These are phyloP conservation scores for Pantherophis alleghaniensis DNA, from an alignment of 2,797 vertebrate genomes.

Conservation along the genomic window DNA sequence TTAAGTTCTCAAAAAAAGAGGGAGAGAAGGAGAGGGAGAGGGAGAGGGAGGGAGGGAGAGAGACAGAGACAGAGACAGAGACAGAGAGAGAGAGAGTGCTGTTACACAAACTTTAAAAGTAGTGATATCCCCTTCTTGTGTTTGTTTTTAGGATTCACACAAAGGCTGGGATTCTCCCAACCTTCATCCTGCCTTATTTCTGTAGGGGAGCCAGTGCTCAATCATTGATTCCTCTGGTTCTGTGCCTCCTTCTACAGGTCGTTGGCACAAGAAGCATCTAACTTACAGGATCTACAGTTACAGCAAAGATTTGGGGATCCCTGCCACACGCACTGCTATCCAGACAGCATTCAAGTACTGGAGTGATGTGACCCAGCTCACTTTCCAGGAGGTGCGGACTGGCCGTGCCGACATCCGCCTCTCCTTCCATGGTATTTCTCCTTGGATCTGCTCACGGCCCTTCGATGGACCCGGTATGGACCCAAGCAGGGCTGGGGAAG, in stretches of 20 bases:
- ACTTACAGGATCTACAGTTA: constrained; percentile 84
- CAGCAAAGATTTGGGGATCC: constrained; percentile 76
- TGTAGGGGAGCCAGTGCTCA: neutral
- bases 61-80: too few species aligned
- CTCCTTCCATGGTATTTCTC: constrained; percentile 77
- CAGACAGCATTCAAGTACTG: constrained; percentile 84
- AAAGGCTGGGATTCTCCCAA: neutral
- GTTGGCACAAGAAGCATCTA: constrained; percentile 82
- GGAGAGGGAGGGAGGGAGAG: too few species aligned
- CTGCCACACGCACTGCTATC: constrained; percentile 71
- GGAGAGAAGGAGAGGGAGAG: too few species aligned
- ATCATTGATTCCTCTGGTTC: neutral
- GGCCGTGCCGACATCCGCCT: constrained; percentile 83
- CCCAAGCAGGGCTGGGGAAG: neutral
- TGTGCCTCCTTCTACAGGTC: constrained; percentile 67
- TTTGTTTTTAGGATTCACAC: neutral
- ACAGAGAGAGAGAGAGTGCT: too few species aligned
- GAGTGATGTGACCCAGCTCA: constrained; percentile 78
- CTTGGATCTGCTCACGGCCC: constrained; percentile 69
- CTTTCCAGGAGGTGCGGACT: constrained; percentile 78
- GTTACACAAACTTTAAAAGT: neutral
- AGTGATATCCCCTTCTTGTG: neutral
- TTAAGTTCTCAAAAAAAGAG: too few species aligned
- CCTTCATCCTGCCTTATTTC: neutral
- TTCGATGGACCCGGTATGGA: constrained; percentile 85